These are phyloP conservation scores for Nephrotoma flavescens DNA, from an alignment of 2,888 invertebrate species.

Conservation along the genomic window DNA sequence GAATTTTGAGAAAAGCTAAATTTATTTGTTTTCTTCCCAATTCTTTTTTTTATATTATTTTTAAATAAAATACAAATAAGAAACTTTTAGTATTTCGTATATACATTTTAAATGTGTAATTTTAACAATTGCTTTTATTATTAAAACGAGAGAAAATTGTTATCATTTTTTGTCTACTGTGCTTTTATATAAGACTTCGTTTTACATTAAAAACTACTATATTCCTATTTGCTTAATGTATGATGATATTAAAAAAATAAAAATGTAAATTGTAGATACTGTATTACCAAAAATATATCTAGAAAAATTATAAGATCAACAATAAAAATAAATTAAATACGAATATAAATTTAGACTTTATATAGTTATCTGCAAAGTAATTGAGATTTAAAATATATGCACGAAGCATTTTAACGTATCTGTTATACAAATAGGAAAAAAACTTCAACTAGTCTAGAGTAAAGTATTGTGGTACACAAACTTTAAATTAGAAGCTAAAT, in stretches of 20 bases:
- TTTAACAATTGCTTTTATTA: not conserved
- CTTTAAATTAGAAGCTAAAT: no score
- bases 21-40: not conserved
- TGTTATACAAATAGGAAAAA: no score
- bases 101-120: not conserved
- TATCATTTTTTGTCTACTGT: not conserved
- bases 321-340: not conserved
- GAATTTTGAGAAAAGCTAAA: not conserved
- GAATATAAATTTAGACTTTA: not conserved
- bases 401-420: no score
- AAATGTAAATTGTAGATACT: not conserved
- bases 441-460: no score
- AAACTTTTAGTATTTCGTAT: not conserved
- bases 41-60: not conserved
- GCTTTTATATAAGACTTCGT: not conserved
- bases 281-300: not conserved
- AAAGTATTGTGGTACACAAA: no score
- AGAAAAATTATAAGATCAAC: not conserved
- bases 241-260: not conserved
- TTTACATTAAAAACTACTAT: not conserved
- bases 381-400: not conserved
- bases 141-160: not conserved
- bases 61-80: not conserved
- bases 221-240: not conserved
- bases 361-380: not conserved